A percentile compares a stretch with the other conserved stretches of the same genome.
Conservation (phyloP, 2,888 invertebrate genomes). For the Pharmacophagus antenor region DNA sequence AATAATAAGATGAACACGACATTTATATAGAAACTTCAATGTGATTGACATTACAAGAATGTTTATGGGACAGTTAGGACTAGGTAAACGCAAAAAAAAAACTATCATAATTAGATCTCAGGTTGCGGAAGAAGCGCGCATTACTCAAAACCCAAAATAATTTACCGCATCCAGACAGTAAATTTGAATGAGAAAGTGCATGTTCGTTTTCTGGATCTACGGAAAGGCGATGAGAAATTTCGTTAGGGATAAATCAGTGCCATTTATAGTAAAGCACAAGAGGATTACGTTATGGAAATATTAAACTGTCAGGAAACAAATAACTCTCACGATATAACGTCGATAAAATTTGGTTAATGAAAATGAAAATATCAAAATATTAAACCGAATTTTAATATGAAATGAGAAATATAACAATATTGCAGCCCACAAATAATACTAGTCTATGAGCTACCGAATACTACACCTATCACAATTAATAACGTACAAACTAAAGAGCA, state of each 20-base stretch:
- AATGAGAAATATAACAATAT: no score
- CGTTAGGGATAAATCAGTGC: slow-evolving; percentile 28
- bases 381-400: no score
- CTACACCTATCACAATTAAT: not conserved
- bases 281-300: slow-evolving; percentile 19
- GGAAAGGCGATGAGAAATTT: slow-evolving; percentile 27
- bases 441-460: not conserved
- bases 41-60: not conserved
- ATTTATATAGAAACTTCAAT: no score
- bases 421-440: no score
- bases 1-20: no score
- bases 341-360: no score
- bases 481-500: not conserved
- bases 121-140: slow-evolving; percentile 2
- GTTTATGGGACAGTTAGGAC: slow-evolving; percentile 21
- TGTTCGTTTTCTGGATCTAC: slow-evolving; percentile 27
- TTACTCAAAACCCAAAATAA: slow-evolving; percentile 29
- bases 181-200: slow-evolving; percentile 31
- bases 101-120: slow-evolving; percentile 15
- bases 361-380: no score
- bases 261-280: slow-evolving; percentile 21
- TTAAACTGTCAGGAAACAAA: slow-evolving; percentile 5
- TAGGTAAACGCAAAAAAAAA: slow-evolving; percentile 20
- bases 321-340: not conserved
- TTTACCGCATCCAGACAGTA: slow-evolving; percentile 27